A percentile compares a stretch with the other conserved stretches of the same genome.
Conservation (phyloP, 1,140 invertebrate species). For the Nebria ingens region DNA sequence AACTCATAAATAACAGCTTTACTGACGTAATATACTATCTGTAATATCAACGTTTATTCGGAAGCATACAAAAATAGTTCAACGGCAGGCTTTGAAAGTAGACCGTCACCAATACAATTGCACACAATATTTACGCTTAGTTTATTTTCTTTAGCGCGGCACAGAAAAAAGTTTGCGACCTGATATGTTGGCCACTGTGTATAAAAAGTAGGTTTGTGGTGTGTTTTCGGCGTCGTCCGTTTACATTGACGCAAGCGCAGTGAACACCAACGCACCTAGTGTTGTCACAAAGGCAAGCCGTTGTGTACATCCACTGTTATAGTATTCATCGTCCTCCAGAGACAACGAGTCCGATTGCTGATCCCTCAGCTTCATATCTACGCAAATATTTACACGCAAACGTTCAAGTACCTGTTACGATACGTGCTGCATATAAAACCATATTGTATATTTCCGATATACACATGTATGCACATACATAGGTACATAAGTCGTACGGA, state of each 20-base stretch:
- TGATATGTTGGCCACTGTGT: neutral
- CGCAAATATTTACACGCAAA: constrained; percentile 2
- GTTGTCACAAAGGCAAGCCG: neutral
- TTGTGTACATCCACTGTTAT: constrained; percentile 14
- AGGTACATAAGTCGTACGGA: neutral
- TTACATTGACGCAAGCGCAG: neutral
- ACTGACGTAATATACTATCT: no score
- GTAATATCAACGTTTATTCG: no score
- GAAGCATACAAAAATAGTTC: constrained; percentile 9
- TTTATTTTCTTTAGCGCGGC: neutral
- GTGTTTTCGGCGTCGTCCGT: no score
- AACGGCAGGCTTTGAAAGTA: neutral
- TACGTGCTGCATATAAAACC: no score
- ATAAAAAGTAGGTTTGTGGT: no score
- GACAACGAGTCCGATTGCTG: constrained; percentile 23
- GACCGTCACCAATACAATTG: neutral
- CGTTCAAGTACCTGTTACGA: no score
- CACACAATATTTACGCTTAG: neutral
- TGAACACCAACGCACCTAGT: neutral
- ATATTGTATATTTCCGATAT: no score
- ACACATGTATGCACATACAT: neutral
- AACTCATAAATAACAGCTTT: no score
- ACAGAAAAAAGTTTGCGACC: neutral
- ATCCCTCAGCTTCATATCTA: constrained; percentile 12
- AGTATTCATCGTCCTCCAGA: constrained; percentile 22